Conservation (phyloP, 2,888 invertebrate genomes). For the Perizoma affinitatum region DNA sequence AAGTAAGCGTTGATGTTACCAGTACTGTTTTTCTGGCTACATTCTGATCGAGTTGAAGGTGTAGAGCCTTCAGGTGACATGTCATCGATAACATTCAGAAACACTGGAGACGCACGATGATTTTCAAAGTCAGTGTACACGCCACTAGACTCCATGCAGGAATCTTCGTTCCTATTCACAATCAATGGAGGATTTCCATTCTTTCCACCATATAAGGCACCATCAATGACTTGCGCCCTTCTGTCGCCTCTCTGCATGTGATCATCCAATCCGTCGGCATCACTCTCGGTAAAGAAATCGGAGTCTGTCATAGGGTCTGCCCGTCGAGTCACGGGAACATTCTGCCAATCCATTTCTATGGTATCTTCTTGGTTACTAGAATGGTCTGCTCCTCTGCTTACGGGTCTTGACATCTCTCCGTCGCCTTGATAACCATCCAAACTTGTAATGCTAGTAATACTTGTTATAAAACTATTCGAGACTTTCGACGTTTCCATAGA, state of each 20-base stretch:
- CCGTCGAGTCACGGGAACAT: conserved; percentile 86
- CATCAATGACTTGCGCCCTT: conserved; percentile 93
- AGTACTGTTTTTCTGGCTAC: conserved; percentile 76
- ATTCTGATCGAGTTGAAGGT: conserved; percentile 81
- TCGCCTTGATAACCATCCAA: conserved; percentile 97
- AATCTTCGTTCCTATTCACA: conserved; percentile 87
- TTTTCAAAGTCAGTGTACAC: conserved; percentile 94
- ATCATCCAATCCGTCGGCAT: conserved; percentile 93
- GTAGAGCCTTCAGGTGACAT: conserved; percentile 87
- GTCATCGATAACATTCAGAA: conserved; percentile 86
- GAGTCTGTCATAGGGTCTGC: conserved; percentile 96
- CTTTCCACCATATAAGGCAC: conserved; percentile 92
- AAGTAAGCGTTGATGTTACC: conserved; percentile 63
- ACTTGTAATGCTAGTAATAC: conserved; percentile 95
- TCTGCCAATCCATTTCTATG: conserved; percentile 83
- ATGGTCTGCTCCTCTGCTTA: conserved; percentile 91
- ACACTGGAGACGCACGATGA: conserved; percentile 77
- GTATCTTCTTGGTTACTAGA: conserved; percentile 84
- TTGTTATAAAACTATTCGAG: conserved; percentile 91
- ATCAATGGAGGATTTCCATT: conserved; percentile 83
- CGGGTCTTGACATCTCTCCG: conserved; percentile 94
- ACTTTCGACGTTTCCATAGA: conserved; percentile 86
- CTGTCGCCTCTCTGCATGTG: conserved; percentile 88
- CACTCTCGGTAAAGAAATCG: conserved; percentile 95
- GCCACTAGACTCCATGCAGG: conserved; percentile 94